phyloP scores from a whole-genome alignment of 2,797 vertebrate genomes.

The Liasis olivaceus region DNA sequence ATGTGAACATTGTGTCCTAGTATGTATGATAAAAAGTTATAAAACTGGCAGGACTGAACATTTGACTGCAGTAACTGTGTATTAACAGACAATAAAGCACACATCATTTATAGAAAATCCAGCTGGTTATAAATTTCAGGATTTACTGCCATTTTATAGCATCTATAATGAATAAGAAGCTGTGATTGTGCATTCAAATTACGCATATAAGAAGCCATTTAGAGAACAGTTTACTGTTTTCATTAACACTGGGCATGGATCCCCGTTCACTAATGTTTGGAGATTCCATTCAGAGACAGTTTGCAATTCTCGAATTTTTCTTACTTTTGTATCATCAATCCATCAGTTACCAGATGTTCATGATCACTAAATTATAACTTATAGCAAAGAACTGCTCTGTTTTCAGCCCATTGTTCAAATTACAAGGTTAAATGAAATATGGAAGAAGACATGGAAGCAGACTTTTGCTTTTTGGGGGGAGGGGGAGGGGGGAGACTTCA shows the following conservation, averaged over 20 bases:
- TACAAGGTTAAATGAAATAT: constrained; percentile 23
- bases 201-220: constrained; percentile 47
- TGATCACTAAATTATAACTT: constrained; percentile 27
- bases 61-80: constrained; percentile 60
- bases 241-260: constrained; percentile 39
- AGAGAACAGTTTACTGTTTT: constrained; percentile 51
- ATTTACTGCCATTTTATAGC: constrained; percentile 62
- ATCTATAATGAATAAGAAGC: constrained; percentile 56
- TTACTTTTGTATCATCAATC: constrained; percentile 45
- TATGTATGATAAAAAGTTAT: constrained; percentile 56
- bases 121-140: constrained; percentile 60
- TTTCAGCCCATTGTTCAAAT: constrained; percentile 30
- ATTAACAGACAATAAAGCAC: constrained; percentile 65
- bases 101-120: constrained; percentile 60
- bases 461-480: not conserved
- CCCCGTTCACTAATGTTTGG: constrained; percentile 40
- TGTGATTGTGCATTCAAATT: constrained; percentile 64
- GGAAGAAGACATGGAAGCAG: not conserved
- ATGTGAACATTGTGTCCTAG: constrained; percentile 46
- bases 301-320: constrained; percentile 35
- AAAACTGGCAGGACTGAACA: constrained; percentile 63
- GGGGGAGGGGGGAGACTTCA: not conserved
- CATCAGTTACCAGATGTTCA: constrained; percentile 51
- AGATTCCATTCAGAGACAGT: constrained; percentile 50
- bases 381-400: constrained; percentile 29